Evolutionary conservation across 2,797 vertebrate genomes (phyloP), one percentile per base, ranked within the genome.

Genomic region (Serranus cabrilla): DNA sequence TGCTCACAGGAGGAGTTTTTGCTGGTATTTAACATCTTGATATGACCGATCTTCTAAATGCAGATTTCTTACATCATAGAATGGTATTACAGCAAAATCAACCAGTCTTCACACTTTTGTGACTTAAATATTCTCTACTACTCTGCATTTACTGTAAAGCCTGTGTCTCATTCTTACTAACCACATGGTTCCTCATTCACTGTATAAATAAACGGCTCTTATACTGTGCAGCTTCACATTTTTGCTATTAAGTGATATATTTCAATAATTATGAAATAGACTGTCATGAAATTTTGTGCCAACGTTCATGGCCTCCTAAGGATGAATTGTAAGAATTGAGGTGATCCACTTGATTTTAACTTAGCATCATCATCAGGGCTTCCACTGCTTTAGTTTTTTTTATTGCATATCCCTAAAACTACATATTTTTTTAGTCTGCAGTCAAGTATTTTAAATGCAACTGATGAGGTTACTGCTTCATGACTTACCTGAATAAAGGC

Each of bases 1-100:
- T 11, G 27, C 74, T 61, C 54, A 5, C 57, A 43, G 79, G 20
- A 55, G 56, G 27, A 27, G 18, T 45, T 71, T 57, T 57, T 64
- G 45, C 57, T 42, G 25, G 34, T 47, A 63, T 72, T 64, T 51
- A 60, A 72, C 7, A 39, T 20, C 18, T 55, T 1, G 18, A 45
- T 69, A 5, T 72, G 46, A 66, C 39, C 55, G 20, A 5, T 50
- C 13, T n/a, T 56, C 37, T 21, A 16, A 49, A 70, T 65, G 13
- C 20, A 37, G 11, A 58, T 60, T 14, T 47, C 27, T 62, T 20
- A 11, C 14, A 23, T 40, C 16, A 57, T 31, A 76, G 20, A 68
- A 40, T 0, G 39, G 65, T 3, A 5, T 20, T 52, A 13, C 16
- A 20, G 46, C 37, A 23, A 31, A 31, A 31, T 31, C 27, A 0